phyloP scores from a whole-genome alignment of 1,140 invertebrate species.

The Anastrepha ludens region DNA sequence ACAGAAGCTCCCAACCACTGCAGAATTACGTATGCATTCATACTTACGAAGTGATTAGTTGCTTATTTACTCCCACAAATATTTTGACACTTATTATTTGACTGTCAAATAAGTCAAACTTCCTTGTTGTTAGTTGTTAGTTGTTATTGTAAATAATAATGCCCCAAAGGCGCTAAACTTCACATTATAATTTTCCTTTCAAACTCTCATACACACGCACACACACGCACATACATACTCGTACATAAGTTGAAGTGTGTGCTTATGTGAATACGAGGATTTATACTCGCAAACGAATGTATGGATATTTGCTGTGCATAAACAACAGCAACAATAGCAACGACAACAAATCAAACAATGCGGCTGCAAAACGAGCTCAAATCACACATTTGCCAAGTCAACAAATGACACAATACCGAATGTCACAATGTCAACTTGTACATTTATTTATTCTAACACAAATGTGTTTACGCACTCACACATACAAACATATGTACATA shows the following conservation, averaged over 20 bases:
- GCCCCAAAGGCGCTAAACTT: conserved; percentile 16
- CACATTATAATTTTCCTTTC: conserved; percentile 9
- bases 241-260: too few species aligned
- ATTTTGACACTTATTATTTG: conserved; percentile 22
- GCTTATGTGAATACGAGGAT: too few species aligned
- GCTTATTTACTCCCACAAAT: conserved; percentile 1
- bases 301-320: not conserved
- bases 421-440: conserved; percentile 44
- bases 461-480: not conserved
- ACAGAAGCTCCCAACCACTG: too few species aligned
- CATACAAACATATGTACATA: not conserved
- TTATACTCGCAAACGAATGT: too few species aligned
- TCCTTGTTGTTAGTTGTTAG: not conserved
- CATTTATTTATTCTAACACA: not conserved
- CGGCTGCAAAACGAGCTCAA: conserved; percentile 32
- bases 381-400: conserved; percentile 48
- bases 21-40: not conserved
- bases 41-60: not conserved
- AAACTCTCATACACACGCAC: too few species aligned
- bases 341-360: conserved; percentile 47
- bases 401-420: conserved; percentile 47
- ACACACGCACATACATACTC: too few species aligned
- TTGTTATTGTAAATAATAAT: not conserved
- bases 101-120: conserved; percentile 17
- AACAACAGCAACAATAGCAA: conserved; percentile 9